Evolutionary conservation across 2,797 vertebrate genomes (phyloP), one percentile per base, ranked within the genome.

Genomic region (Coreius guichenoti): DNA sequence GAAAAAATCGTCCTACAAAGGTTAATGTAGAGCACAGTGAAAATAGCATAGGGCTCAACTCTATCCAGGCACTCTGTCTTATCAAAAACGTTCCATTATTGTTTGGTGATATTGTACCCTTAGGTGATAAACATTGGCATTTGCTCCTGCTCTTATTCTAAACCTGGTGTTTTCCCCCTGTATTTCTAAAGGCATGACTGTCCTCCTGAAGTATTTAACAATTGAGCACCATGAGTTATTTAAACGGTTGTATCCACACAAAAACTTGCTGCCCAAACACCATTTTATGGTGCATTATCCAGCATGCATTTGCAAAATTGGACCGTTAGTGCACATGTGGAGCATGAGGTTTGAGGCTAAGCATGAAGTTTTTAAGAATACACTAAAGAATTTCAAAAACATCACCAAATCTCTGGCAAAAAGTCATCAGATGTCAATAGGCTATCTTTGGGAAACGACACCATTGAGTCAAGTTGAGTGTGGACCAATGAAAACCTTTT

Each of bases 231-330:
- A 73, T 29, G 2, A 47, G 47, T 76, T 84, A 51, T 86, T 87
- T 49, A 87, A 84, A 82, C 6, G 47, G 17, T 19, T 89, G 70
- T 88, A 85, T 80, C 89, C 85, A 39, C 33, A 69, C 17, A 88
- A 73, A 69, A 84, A 74, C 36, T 26, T 84, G 54, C 77, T 79
- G 4, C 82, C 67, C 8, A 88, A 88, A 74, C 79, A 88, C 56
- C 33, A 86, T 58, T 89, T 83, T 76, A 87, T 89, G 86, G 23
- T 83, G 3, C 86, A 87, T 36, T 89, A 87, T 47, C 83, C 83
- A 26, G 5, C 80, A 29, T 87, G 68, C 36, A 87, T 86, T 29
- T n/a, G 80, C 19, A 89, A 85, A 83, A 85, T 89, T 31, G 88
- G 83, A 11, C 88, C 86, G 0, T 73, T 87, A 47, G 29, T 85